Conservation (phyloP, 1,140 invertebrate genomes). For the Caerostris darwini region DNA sequence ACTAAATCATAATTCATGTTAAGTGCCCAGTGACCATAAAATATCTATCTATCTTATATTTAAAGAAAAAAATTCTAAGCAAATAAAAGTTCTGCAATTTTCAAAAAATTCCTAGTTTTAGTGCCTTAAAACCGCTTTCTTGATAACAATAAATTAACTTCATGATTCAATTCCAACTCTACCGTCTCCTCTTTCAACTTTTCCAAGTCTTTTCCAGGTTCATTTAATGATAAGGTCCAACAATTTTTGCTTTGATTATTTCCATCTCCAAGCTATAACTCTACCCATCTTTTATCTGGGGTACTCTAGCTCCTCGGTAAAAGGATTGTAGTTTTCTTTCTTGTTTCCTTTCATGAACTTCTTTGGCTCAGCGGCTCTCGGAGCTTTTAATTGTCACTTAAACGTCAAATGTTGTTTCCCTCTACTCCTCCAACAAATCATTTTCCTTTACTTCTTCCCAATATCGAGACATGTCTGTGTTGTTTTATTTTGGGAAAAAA, state of each 20-base stretch:
- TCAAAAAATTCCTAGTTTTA: too few species aligned
- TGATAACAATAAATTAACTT: neutral
- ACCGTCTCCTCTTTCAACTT: neutral
- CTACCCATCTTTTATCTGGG: neutral
- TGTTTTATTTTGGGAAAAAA: slow-evolving; percentile 23
- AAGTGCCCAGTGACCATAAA: too few species aligned
- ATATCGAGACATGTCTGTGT: neutral
- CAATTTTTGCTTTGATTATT: neutral
- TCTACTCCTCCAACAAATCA: neutral
- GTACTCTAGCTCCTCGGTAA: neutral
- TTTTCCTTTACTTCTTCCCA: slow-evolving; percentile 24
- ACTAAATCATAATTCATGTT: too few species aligned
- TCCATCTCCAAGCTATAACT: neutral
- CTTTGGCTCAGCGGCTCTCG: neutral
- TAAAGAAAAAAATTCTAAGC: too few species aligned
- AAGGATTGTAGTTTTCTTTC: neutral
- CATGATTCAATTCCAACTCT: neutral
- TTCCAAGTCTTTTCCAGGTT: neutral
- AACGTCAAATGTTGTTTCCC: slow-evolving; percentile 11
- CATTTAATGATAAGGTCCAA: neutral
- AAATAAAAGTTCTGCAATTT: too few species aligned
- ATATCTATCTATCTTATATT: too few species aligned
- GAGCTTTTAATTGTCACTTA: slow-evolving; percentile 38
- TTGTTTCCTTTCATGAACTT: neutral
- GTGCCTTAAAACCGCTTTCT: too few species aligned